phyloP scores from a whole-genome alignment of 2,888 invertebrate genomes.

The Aspidapion aeneum region DNA sequence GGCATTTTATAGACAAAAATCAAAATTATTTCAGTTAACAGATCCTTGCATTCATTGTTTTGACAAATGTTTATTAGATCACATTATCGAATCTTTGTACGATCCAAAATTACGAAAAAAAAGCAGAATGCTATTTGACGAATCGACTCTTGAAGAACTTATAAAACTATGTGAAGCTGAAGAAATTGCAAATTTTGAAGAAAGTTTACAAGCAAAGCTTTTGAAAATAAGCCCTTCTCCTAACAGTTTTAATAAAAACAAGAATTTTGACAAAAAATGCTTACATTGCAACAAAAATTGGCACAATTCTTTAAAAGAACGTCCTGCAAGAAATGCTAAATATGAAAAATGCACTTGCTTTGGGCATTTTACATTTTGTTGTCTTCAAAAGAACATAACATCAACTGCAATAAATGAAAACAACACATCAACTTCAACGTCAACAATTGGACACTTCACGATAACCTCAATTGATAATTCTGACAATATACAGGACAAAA shows the following conservation, averaged over 20 bases:
- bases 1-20: too few relatives aligned
- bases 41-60: neutral
- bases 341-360: neutral
- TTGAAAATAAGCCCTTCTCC: neutral
- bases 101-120: neutral
- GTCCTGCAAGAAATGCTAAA: neutral
- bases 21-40: neutral
- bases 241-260: neutral
- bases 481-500: too few relatives aligned
- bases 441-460: too few relatives aligned
- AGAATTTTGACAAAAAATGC: neutral
- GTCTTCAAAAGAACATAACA: neutral
- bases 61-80: neutral
- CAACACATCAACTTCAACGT: neutral
- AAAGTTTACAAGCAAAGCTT: neutral
- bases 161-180: neutral
- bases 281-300: neutral
- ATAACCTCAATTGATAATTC: too few relatives aligned
- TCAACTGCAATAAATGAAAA: neutral
- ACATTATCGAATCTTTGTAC: too few relatives aligned
- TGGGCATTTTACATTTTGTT: neutral
- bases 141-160: neutral
- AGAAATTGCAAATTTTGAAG: neutral
- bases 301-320: neutral
- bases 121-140: neutral